Conservation (phyloP, 1,140 invertebrate genomes). For the Bombus cullumanus region DNA sequence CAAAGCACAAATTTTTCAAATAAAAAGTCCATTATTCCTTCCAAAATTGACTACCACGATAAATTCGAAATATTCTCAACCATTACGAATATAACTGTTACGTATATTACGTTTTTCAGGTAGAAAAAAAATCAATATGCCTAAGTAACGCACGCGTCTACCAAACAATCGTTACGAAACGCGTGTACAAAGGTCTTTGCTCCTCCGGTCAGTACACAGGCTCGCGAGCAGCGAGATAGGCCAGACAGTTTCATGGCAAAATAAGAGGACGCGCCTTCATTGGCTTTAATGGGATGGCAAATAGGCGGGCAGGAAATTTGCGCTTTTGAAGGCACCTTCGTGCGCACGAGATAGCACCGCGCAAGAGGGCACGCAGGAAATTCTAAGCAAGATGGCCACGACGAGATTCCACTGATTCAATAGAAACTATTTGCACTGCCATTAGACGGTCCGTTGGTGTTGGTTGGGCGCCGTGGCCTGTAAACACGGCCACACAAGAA, state of each 20-base stretch:
- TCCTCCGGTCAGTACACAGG: constrained; percentile 26
- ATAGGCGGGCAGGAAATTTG: constrained; percentile 79
- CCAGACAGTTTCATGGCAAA: constrained; percentile 67
- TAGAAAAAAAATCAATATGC: background rate
- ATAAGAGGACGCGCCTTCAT: constrained; percentile 66
- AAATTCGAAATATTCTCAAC: too few relatives aligned
- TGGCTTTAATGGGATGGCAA: constrained; percentile 79
- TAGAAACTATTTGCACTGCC: constrained; percentile 80
- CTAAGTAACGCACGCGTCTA: background rate
- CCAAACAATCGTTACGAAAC: constrained; percentile 1
- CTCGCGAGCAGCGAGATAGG: background rate
- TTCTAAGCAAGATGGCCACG: constrained; percentile 74
- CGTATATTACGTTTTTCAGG: background rate
- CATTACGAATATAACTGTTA: too few relatives aligned
- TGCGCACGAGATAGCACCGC: constrained; percentile 62
- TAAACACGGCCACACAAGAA: constrained; percentile 38
- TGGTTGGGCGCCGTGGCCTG: constrained; percentile 49
- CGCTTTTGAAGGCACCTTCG: constrained; percentile 74
- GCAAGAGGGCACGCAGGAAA: constrained; percentile 72
- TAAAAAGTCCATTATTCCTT: too few relatives aligned
- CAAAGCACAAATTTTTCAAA: too few relatives aligned
- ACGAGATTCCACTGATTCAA: constrained; percentile 77
- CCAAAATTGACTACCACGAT: too few relatives aligned
- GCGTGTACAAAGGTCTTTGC: constrained; percentile 46
- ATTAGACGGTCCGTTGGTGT: constrained; percentile 69